Base-by-base conservation (phyloP, 1,140 invertebrate species). In the Drosophila parvula region DNA sequence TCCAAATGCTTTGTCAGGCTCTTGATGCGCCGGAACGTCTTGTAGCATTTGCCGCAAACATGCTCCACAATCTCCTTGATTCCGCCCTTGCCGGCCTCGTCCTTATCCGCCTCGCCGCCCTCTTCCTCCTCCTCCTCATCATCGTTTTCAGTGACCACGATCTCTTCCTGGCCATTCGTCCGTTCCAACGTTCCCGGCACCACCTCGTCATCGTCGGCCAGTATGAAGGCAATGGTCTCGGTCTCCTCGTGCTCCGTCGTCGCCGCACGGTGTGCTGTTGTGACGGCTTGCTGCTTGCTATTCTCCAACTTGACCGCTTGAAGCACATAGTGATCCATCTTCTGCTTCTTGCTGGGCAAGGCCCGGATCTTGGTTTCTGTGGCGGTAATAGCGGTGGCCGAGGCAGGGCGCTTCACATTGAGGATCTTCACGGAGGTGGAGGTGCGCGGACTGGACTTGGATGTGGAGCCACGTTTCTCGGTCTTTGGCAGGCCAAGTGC, bases 41-140 rank as follows among this genome's bases (percentile, higher is more conserved):
- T 92, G 65, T 88, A 91, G 45, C 91, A 92, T 67, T 92, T 92
- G 11, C 90, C 91, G 32, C 91, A 92, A 14, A 92, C 82, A 38
- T 92, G 91, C 60, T 92, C 91, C n/a, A 91, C 81, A 47, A 91
- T 90, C 41, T 91, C 90, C 32, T 88, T 89, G 10, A 89, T 73
- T 1, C 69, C 60, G 10, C 30, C 36, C 8, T 74, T 78, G 44
- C 32, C 65, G 44, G 30, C 16, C 22, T 51, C 50, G n/a, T 50
- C 48, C 6, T 62, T 63, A 0, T 85, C 77, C 0, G 78, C 84
- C 1, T 68, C 81, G 8, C 70, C 83, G 3, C 82, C 80, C 0
- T 78, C 76, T 0, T 75, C 62, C 5, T 88, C 75, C 2, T 57
- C 65, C 5, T 60, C 59, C 3, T 61, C 70, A 5, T 65, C 58